A percentile compares a stretch with the other conserved stretches of the same genome.
Evolutionary conservation across 2,113 vertebrate species (phyloP).

Genomic region (Orycteropus afer): DNA sequence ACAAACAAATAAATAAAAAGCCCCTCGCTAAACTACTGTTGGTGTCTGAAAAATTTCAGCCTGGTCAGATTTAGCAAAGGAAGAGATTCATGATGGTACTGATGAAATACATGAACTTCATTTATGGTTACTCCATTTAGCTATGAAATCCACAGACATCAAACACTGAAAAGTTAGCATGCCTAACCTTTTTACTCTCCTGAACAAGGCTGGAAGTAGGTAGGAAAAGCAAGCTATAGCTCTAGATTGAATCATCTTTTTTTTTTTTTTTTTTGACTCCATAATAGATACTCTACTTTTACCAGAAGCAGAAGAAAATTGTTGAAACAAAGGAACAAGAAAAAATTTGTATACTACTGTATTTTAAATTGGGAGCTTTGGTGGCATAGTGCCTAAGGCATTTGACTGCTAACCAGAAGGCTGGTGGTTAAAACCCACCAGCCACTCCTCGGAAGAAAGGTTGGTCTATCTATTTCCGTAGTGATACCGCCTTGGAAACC

Average conservation of each 20-base stretch:
- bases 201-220: neutral
- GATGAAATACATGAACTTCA: neutral
- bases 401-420: no score
- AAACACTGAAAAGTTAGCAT: neutral
- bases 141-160: neutral
- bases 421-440: no score
- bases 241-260: neutral
- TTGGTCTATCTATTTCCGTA: no score
- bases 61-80: neutral
- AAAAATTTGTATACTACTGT: neutral
- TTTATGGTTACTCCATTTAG: neutral
- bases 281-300: neutral
- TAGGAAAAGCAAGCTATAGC: neutral
- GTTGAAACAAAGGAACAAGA: neutral
- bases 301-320: neutral
- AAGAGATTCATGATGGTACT: neutral
- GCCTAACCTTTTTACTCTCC: neutral
- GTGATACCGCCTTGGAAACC: no score
- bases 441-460: no score
- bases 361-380: no score
- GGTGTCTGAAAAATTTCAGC: neutral
- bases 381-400: no score
- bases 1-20: neutral
- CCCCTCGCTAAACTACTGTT: neutral
- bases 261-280: no score